These are phyloP conservation scores for Setipinna tenuifilis DNA, from an alignment of 2,797 vertebrate genomes.

Conservation along the genomic window DNA sequence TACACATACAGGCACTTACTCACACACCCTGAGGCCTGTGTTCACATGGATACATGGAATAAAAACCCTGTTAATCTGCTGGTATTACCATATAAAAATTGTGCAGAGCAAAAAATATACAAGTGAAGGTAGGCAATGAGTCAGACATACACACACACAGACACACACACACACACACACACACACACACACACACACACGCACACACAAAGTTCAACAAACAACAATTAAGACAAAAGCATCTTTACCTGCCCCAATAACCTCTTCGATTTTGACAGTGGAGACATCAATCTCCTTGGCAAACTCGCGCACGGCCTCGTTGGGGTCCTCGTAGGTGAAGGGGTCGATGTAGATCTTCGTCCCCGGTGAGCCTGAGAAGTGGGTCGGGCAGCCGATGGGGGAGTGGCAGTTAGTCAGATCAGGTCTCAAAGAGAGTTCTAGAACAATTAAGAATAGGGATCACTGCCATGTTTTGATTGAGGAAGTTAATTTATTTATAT, in stretches of 20 bases:
- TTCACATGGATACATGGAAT: background rate
- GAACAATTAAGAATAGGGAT: constrained; percentile 66
- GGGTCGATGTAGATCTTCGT: constrained; percentile 99
- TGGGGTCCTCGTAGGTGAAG: constrained; percentile 98
- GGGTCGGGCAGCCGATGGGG: constrained; percentile 82
- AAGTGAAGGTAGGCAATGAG: no score
- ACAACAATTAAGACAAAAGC: background rate
- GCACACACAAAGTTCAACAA: background rate
- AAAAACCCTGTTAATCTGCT: background rate
- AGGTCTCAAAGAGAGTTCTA: constrained; percentile 82
- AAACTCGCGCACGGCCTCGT: constrained; percentile 95
- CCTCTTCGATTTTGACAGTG: constrained; percentile 98
- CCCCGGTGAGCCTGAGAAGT: constrained; percentile 91
- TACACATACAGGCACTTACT: background rate
- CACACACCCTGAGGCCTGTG: background rate
- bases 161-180: background rate
- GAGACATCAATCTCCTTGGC: constrained; percentile 99
- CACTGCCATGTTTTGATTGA: background rate
- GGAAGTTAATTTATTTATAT: background rate
- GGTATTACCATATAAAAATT: no score
- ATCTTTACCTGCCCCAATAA: constrained; percentile 94
- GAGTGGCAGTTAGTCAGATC: constrained; percentile 84
- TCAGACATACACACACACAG: background rate
- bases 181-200: background rate
- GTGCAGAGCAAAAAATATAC: no score